Base-by-base conservation (phyloP, 2,888 invertebrate species). In the Horisme vitalbata region DNA sequence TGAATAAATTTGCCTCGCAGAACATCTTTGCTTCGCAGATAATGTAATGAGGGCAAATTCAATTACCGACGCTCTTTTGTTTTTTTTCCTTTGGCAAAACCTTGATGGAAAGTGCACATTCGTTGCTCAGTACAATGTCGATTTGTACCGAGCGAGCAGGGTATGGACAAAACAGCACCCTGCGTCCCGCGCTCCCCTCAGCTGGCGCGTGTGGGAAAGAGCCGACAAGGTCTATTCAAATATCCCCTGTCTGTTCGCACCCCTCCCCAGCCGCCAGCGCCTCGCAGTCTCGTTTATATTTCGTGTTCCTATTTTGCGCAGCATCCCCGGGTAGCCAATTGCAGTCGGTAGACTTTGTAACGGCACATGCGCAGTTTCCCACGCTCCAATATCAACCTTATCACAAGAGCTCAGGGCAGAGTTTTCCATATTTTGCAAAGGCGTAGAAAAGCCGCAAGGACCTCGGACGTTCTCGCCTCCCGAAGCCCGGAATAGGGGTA, bases 271-370 rank as follows among this genome's bases (percentile, higher is more conserved):
- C 81, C 79, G 80, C 79, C 81, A 83, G 88, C 89, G 87, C 88
- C 90, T 85, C 79, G 90, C 89, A 85, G 89, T 89, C 90, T 90
- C 89, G 88, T 88, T 85, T 84, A 90, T 86, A 88, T 89, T 90
- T 86, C 84, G 88, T 84, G 85, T 81, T 89, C 85, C 88, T 86
- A 88, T 88, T 87, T 86, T 88, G 89, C 90, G 91, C 91, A 91
- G 91, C 91, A 90, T 90, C 90, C 90, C 90, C 85, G 88, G 88
- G 86, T 83, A 79, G 79, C 77, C 75, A 83, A 85, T 78, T 79
- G 79, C 83, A 83, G 80, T 80, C 68, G 73, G 84, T 81, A 91
- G 90, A 88, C 88, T 79, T 79, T 73, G 66, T 63, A 83, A 77
- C 52, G 75, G 63, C 79, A 48, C 71, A 84, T 64, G 45, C 61